phyloP scores from a whole-genome alignment of 2,113 vertebrate species.

The Okapia johnstoni region DNA sequence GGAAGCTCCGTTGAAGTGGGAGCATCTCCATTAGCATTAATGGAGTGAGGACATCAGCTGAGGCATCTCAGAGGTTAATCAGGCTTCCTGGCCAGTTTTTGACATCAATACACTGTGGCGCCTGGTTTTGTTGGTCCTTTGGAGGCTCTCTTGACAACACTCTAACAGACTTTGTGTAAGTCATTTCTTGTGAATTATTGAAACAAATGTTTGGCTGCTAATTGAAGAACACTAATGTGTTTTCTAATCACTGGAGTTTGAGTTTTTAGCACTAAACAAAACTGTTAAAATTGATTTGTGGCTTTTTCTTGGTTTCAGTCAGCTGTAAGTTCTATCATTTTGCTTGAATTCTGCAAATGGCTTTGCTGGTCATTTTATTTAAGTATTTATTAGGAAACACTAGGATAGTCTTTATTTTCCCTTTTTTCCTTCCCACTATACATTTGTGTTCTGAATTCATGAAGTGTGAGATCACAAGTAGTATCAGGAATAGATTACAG shows the following conservation, averaged over 20 bases:
- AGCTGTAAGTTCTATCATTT: constrained; percentile 52
- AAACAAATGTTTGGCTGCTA: constrained; percentile 95
- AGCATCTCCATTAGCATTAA: constrained; percentile 91
- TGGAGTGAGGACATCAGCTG: constrained; percentile 84
- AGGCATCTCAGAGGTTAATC: constrained; percentile 95
- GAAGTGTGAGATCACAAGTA: constrained; percentile 2
- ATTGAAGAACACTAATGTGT: constrained; percentile 99
- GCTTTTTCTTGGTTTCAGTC: constrained; percentile 81
- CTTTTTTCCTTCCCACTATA: not conserved
- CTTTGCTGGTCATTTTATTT: constrained; percentile 79
- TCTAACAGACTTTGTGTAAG: constrained; percentile 92
- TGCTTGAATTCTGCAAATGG: constrained; percentile 78
- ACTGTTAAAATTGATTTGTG: constrained; percentile 94
- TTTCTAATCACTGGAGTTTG: constrained; percentile 99
- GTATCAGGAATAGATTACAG: not conserved
- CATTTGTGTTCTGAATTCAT: constrained; percentile 9
- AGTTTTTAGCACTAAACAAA: constrained; percentile 98
- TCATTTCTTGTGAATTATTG: constrained; percentile 98
- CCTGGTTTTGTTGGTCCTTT: constrained; percentile 92
- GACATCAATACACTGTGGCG: constrained; percentile 94
- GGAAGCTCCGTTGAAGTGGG: constrained; percentile 73
- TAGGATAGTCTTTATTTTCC: constrained; percentile 56
- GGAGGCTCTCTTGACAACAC: constrained; percentile 90
- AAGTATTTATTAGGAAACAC: constrained; percentile 74
- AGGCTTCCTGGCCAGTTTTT: constrained; percentile 92